Base-by-base conservation (phyloP, 1,140 invertebrate species). In the Colletes latitarsis region DNA sequence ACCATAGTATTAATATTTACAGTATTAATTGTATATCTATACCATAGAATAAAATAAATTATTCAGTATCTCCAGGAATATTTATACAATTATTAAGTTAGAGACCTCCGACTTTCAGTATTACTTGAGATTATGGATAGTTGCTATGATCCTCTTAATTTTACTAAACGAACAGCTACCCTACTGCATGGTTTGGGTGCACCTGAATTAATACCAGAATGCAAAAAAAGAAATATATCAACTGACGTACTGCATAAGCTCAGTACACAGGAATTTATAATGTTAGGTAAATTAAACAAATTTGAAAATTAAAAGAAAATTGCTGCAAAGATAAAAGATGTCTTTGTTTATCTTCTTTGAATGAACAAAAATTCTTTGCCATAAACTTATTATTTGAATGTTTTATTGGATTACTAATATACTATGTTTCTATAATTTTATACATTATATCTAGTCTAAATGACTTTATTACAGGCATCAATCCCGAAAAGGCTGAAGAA, bases 201-300 rank as follows among this genome's bases (percentile, higher is more conserved):
- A n/a, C 0, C 67, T 19, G 49, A 77, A 41, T 74, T 86, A 52
- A 67, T 86, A 62, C 21, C 66, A 12, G 74, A 82, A 70, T 82
- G 70, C 14, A 82, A 78, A 4, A 70, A 55, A 10, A 82, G 64
- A 57, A 75, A 86, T 39, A 75, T 86, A 74, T 85, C 83, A 4
- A 86, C 74, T 5, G 19, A 74, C 0, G 30, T n/a, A 8, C 62
- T 86, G 15, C 79, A 78, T 12, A 55, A 78, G 3, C 80, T 86
- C 19, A 78, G 46, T 9, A 60, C 60, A 17, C 17, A 86, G 15
- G 84, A 86, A 55, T 43, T 86, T 15, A 30, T 67, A 14, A 52
- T 77, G 39, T 49, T 43, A 39, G 70, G 75, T 82, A 85, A 66
- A 57, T 15, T 60, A 17, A 10, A 77, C 5, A 46, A 70, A 49